Base-by-base conservation (phyloP, 2,113 vertebrate species). In the Symphodus melops region DNA sequence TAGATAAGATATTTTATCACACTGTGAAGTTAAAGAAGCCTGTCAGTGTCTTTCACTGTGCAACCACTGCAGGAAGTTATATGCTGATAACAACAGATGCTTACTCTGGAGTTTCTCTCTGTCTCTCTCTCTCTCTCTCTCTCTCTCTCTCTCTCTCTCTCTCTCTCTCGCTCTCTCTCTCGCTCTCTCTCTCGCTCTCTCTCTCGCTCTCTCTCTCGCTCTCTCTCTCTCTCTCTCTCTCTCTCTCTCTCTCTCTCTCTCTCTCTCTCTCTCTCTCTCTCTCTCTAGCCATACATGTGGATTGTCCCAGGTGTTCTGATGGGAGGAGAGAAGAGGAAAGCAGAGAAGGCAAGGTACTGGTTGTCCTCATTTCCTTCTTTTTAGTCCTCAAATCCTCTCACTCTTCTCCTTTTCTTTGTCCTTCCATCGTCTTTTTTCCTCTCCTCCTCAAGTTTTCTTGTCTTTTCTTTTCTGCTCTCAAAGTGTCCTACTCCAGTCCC, bases 291-390 rank as follows among this genome's bases (percentile, higher is more conserved):
- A 0, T 99, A 98, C 76, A 95, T 93, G 63, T 99, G 97, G 97
- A 97, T 99, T 69, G 98, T 99, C 41, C 97, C 98, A 1, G 98
- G 98, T 41, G 95, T 99, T n/a, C 84, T 99, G 57, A 99, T 98
- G 97, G 98, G 98, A 23, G 98, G 98, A 91, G 98, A 99, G 90
- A 99, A 98, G 93, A 96, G 93, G 82, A 99, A 99, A 76, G 94
- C 98, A 0, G 98, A 99, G 90, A 99, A 99, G 84, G 97, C 98
- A 92, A 96, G 98, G 97, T 98, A 89, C 55, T 3, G 23, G n/a
- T 12, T 2, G 14, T 8, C 23, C 23, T 61, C n/a, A 10, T 41
- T 41, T 41, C 20, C 20, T 8, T 12, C 48, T 14, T 20, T 3
- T 23, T 33, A 33, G 28, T 33, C 5, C 11, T 23, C 37, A 14